Conservation (phyloP, 2,113 vertebrate genomes). For the Cricetomys ansorgei region DNA sequence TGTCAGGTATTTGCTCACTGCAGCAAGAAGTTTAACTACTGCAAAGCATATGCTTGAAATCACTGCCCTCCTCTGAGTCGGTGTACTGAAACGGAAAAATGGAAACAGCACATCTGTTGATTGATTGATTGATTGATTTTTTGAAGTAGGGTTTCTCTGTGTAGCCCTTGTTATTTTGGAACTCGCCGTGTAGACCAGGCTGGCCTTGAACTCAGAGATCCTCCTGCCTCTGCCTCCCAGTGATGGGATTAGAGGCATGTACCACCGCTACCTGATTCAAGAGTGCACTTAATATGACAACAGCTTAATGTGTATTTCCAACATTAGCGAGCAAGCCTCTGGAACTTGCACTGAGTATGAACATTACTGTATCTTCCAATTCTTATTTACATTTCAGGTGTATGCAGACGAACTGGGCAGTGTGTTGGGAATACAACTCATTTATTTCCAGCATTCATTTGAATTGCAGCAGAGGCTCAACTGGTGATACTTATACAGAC, state of each 20-base stretch:
- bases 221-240: too few relatives aligned
- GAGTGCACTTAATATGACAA: constrained; percentile 34
- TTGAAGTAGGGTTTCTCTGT: too few relatives aligned
- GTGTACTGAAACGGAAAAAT: constrained; percentile 60
- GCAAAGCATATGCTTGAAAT: not conserved
- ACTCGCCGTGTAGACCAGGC: too few relatives aligned
- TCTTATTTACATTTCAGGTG: constrained; percentile 43
- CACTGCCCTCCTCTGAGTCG: not conserved
- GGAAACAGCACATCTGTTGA: too few relatives aligned
- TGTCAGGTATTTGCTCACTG: not conserved
- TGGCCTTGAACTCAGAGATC: too few relatives aligned
- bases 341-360: not conserved
- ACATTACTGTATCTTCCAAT: not conserved
- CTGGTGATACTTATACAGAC: not conserved
- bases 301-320: constrained; percentile 63
- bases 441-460: constrained; percentile 58
- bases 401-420: not conserved
- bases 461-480: constrained; percentile 47
- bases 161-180: too few relatives aligned
- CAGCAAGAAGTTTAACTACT: not conserved
- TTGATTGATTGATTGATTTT: too few relatives aligned
- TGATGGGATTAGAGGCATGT: too few relatives aligned
- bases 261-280: too few relatives aligned
- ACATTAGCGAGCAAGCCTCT: constrained; percentile 69
- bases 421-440: constrained; percentile 50